A percentile compares a stretch with the other conserved stretches of the same genome.
Conservation (phyloP, 2,797 vertebrate genomes). For the Sphaeramia orbicularis region DNA sequence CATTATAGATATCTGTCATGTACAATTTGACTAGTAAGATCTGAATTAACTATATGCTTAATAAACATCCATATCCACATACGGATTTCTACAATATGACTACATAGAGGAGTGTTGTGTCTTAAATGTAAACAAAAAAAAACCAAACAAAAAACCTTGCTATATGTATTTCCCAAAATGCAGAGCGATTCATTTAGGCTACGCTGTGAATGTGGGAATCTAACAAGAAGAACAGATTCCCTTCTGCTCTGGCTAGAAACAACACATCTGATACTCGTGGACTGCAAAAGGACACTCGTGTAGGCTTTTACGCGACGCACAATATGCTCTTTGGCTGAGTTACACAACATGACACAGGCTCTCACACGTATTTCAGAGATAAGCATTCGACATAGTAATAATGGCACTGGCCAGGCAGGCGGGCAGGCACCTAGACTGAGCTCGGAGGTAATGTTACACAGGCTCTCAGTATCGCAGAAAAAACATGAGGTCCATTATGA, state of each 20-base stretch:
- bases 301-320: slow-evolving; percentile 42
- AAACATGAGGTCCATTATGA: slow-evolving; percentile 21
- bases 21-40: too few relatives aligned
- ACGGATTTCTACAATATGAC: too few relatives aligned
- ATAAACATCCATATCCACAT: too few relatives aligned
- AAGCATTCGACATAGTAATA: slow-evolving; percentile 45
- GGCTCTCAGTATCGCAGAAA: slow-evolving; percentile 30
- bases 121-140: too few relatives aligned
- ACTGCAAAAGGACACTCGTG: slow-evolving; percentile 46
- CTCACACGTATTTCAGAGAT: slow-evolving; percentile 41
- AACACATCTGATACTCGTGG: slow-evolving; percentile 21
- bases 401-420: slow-evolving; percentile 61
- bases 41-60: too few relatives aligned
- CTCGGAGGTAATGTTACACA: slow-evolving; percentile 30
- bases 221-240: slow-evolving; percentile 27
- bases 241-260: slow-evolving; percentile 30
- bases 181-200: slow-evolving; percentile 12
- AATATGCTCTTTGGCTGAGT: slow-evolving; percentile 78
- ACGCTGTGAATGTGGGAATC: slow-evolving; percentile 26
- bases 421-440: slow-evolving; percentile 63
- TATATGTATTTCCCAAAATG: background rate
- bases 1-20: too few relatives aligned
- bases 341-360: slow-evolving; percentile 48
- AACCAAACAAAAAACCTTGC: too few relatives aligned
- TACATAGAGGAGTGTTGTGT: too few relatives aligned